Percentiles rank a stretch among this genome's conserved stretches.
Conservation (phyloP, 2,113 vertebrate genomes). For the Hippocampus abdominalis region DNA sequence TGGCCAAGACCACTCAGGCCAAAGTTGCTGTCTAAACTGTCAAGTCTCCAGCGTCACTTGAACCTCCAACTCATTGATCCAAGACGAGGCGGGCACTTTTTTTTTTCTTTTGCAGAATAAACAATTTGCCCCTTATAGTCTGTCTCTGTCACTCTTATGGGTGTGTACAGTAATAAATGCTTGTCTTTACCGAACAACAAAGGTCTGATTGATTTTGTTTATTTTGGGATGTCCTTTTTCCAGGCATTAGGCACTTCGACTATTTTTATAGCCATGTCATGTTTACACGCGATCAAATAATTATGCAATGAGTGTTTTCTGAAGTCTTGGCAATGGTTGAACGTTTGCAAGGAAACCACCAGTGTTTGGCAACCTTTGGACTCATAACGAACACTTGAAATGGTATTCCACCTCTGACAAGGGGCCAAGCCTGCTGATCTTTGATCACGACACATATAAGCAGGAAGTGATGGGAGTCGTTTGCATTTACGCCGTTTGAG, state of each 20-base stretch:
- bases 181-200: constrained; percentile 57
- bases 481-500: not conserved
- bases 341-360: constrained; percentile 9
- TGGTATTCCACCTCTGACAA: constrained; percentile 11
- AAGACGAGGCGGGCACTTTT: constrained; percentile 34
- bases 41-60: constrained; percentile 24
- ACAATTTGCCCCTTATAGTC: constrained; percentile 57
- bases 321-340: constrained; percentile 23
- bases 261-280: not conserved
- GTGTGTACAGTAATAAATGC: constrained; percentile 76
- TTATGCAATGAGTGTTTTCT: constrained; percentile 9
- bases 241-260: no score
- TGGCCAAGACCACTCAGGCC: constrained; percentile 78
- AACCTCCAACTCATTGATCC: constrained; percentile 21
- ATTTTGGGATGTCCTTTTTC: constrained; percentile 14
- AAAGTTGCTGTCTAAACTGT: constrained; percentile 50
- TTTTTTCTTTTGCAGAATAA: constrained; percentile 61
- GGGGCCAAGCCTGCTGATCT: constrained; percentile 44
- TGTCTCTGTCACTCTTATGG: constrained; percentile 57
- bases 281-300: not conserved
- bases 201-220: not conserved
- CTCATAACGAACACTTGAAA: constrained; percentile 22
- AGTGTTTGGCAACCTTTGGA: constrained; percentile 52
- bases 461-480: constrained; percentile 46
- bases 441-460: constrained; percentile 44